Evolutionary conservation across 2,113 vertebrate species (phyloP), one percentile per base, ranked within the genome.

Genomic region (Halcyon senegalensis): DNA sequence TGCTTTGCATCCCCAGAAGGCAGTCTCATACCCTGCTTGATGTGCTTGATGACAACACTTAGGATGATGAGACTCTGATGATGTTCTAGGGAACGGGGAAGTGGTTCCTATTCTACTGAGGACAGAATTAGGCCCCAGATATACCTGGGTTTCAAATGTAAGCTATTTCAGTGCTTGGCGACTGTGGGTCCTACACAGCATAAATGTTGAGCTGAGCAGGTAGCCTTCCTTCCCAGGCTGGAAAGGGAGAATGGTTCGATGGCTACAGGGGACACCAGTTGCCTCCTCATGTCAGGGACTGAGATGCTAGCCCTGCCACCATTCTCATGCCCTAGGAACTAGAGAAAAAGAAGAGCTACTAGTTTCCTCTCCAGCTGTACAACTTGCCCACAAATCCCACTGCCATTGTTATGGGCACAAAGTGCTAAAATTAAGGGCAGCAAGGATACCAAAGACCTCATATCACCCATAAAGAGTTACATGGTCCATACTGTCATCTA

Each of bases 1-100:
- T 1, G 0, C 31, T 56, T 48, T 1, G 1, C n/a, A 31, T 5
- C 14, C 43, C 50, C 48, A 56, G 39, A 33, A 30, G 23, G 21
- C 39, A 68, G 19, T 20, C 66, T 72, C 0, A 0, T 16, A 7
- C 18, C 7, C 44, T 66, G 28, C 60, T 60, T 0, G 0, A 3
- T 1, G 7, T n/a, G 33, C 30, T 7, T 46, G 39, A 17, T 31
- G 35, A 3, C 74, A 66, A 31, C 50, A 27, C 30, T 82, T 4
- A 4, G 16, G 1, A 5, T 14, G 27, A 16, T 3, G 11, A 9
- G 24, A 25, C 39, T 25, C 41, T 80, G 58, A 5, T 46, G 37
- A 8, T 60, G 48, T 33, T 73, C 44, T 64, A 20, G 19, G 59
- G 28, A 35, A 7, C 7, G 10, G 27, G 16, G 31, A 77, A 28